Percentiles rank a stretch among this genome's conserved stretches.
Evolutionary conservation across 1,140 invertebrate species (phyloP).

Genomic region (Drosophila carrolli): DNA sequence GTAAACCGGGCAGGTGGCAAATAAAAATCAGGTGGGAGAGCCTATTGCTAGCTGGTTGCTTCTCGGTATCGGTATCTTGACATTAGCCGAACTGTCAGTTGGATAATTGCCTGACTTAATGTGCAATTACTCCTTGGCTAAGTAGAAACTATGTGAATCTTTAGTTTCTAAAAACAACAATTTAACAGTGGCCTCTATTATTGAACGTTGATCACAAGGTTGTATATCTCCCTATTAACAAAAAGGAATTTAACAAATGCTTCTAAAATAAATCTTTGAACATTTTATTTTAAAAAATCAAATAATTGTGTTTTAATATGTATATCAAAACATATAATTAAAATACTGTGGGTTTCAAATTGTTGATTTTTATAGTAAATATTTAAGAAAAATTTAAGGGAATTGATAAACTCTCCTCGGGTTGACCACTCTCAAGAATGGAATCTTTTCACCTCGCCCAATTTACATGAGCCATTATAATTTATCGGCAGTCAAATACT

Average conservation of each 20-base stretch:
- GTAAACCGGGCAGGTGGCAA: slow-evolving; percentile 72
- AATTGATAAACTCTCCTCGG: background rate
- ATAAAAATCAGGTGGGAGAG: slow-evolving; percentile 1
- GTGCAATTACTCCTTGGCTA: slow-evolving; percentile 56
- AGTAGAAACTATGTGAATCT: background rate
- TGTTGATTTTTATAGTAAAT: no score
- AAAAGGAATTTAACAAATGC: no score
- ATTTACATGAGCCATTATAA: slow-evolving; percentile 46
- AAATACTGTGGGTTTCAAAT: no score
- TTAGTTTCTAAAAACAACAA: background rate
- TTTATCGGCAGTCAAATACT: slow-evolving; percentile 59
- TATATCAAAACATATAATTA: no score
- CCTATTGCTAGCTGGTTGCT: slow-evolving; percentile 20
- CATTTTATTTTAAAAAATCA: no score
- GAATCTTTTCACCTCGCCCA: background rate
- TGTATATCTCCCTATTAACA: no score
- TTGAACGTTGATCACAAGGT: no score
- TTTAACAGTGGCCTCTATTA: no score
- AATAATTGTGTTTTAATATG: no score
- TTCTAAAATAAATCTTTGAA: no score
- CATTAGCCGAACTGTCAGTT: slow-evolving; percentile 72
- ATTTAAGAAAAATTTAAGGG: background rate
- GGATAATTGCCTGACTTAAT: slow-evolving; percentile 78
- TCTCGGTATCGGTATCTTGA: slow-evolving; percentile 22
- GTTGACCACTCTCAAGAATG: background rate